Evolutionary conservation across 2,888 invertebrate species (phyloP).

Genomic region (Doris montereyensis): DNA sequence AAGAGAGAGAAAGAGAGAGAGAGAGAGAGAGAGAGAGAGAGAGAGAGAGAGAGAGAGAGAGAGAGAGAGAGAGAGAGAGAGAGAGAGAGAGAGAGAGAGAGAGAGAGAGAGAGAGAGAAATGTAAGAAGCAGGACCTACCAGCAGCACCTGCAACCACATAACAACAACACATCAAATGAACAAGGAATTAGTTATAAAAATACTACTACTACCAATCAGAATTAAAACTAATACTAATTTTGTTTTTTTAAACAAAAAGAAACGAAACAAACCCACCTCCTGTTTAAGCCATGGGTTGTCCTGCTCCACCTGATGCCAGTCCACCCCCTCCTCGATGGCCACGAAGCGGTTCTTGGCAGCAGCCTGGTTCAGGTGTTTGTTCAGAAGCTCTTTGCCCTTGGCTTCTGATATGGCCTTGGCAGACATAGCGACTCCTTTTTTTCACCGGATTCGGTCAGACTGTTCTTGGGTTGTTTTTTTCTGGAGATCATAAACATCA

Average conservation of each 20-base stretch:
- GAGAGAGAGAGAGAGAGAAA: background rate
- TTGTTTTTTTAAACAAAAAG: no score
- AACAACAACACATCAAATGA: no score
- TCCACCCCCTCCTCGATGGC: constrained; percentile 84
- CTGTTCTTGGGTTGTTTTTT: no score
- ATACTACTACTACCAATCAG: no score
- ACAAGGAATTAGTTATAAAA: no score
- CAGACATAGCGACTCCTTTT: no score
- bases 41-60: background rate
- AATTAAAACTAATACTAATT: no score
- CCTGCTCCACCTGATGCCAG: constrained; percentile 83
- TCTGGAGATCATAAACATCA: no score
- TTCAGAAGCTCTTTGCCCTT: constrained; percentile 94
- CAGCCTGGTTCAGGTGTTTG: constrained; percentile 79
- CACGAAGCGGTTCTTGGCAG: constrained; percentile 83
- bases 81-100: background rate
- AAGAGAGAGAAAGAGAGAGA: background rate
- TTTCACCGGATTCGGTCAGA: no score
- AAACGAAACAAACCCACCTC: constrained; percentile 68
- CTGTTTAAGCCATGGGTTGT: constrained; percentile 86
- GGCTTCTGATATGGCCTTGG: constrained; percentile 95
- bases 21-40: background rate
- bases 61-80: background rate
- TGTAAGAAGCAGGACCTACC: background rate
- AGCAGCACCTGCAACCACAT: no score